phyloP scores from a whole-genome alignment of 1,140 invertebrate species.

The Ridgeia piscesae region DNA sequence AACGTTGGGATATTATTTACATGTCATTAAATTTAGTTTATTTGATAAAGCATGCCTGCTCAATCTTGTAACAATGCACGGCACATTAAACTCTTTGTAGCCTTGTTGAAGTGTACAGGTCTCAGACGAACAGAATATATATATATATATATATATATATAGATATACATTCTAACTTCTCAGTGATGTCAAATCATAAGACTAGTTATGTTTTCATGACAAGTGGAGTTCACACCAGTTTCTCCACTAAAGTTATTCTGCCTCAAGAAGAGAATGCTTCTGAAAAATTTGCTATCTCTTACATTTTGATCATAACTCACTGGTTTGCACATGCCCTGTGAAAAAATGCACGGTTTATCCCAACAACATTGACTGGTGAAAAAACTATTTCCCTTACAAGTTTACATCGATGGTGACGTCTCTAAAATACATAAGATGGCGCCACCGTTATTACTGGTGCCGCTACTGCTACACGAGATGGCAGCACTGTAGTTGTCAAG shows the following conservation, averaged over 20 bases:
- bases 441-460: background rate
- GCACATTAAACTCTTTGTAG: background rate
- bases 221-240: background rate
- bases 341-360: background rate
- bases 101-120: background rate
- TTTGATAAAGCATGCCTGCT: background rate
- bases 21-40: background rate
- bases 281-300: background rate
- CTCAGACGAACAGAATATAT: background rate
- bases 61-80: background rate
- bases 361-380: background rate
- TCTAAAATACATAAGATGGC: background rate
- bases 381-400: background rate
- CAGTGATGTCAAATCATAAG: background rate
- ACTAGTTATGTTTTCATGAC: background rate
- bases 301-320: background rate
- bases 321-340: background rate
- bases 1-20: background rate
- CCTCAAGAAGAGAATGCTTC: background rate
- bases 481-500: background rate
- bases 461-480: background rate
- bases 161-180: background rate
- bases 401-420: background rate
- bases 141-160: no score
- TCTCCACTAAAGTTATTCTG: background rate